Percentiles rank a stretch among this genome's conserved stretches.
These are phyloP conservation scores for Heteromyza rotundicornis DNA, from an alignment of 2,888 invertebrate genomes.

Conservation along the genomic window DNA sequence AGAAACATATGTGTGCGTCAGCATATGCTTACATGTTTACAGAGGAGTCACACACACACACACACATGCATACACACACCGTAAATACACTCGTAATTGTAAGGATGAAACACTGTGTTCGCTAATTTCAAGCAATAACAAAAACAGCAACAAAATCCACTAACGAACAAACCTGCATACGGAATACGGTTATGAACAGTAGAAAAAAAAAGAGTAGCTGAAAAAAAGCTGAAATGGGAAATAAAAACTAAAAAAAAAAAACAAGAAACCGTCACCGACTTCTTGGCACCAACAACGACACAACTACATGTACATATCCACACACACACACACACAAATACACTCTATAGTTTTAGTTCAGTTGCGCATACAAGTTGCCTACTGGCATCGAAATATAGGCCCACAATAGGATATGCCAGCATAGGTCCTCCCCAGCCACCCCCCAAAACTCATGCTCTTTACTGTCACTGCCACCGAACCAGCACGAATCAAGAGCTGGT, in stretches of 20 bases:
- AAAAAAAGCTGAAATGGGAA: conserved; percentile 7
- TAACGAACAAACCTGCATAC: neutral
- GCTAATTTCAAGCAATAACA: conserved; percentile 12
- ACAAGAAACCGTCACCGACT: conserved; percentile 20
- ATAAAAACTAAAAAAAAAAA: conserved; percentile 11
- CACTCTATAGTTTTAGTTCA: conserved; percentile 19
- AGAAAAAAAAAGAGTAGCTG: conserved; percentile 4
- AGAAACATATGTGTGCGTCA: neutral
- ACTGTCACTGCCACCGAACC: neutral
- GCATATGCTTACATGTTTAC: neutral
- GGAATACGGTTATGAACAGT: conserved; percentile 1
- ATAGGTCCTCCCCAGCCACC: neutral
- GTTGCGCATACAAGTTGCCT: conserved; percentile 7
- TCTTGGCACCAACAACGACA: conserved; percentile 27
- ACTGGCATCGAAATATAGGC: neutral
- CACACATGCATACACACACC: neutral
- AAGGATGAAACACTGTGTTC: conserved; percentile 9
- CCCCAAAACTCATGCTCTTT: neutral
- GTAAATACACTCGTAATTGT: neutral
- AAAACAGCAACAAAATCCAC: neutral
- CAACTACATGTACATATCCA: conserved; percentile 17
- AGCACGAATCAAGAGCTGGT: neutral
- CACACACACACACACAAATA: conserved; percentile 29
- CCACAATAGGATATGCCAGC: neutral
- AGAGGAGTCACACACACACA: neutral